Base-by-base conservation (phyloP, 2,888 invertebrate genomes). In the Allygus modestus region DNA sequence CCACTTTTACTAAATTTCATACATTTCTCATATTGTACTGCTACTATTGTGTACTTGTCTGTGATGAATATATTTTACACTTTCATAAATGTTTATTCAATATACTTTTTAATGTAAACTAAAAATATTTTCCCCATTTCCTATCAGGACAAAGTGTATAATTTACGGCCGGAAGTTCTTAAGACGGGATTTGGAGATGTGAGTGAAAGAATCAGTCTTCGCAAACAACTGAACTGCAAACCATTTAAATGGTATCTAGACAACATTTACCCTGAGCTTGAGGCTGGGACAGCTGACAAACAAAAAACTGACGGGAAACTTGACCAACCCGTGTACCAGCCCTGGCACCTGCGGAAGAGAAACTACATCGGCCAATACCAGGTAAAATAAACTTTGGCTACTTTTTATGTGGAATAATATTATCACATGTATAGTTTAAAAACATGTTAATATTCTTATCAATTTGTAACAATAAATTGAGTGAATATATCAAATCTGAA, bases 171-270 rank as follows among this genome's bases (percentile, higher is more conserved):
- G 2, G 90, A 91, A 84, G 92, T 93, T 0, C 92, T 92, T 0
- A 90, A 92, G 37, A 90, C 94, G 12, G 91, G 93, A 61, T 88
- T 87, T 87, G 99, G 99, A 0, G 96, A 99, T 89, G 92, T 99
- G 26, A 92, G 94, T 0, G 95, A 95, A 0, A 92, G 98, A 77
- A 87, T 94, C 12, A 91, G 92, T 37, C 90, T 99, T 9, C 92
- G 98, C 0, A 92, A 96, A 88, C 91, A 91, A n/a, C 91, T 98
- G 0, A 91, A 94, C 12, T 98, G 98, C 90, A 93, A 95, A 87
- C 92, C 94, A 31, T 98, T 98, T 90, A 93, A 95, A 84, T 98
- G 98, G 98, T 98, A 97, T 89, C 90, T 98, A 87, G 94, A 96
- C 82, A 95, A 94, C 86, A 92, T 98, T 1, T 98, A 98, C 90